A percentile compares a stretch with the other conserved stretches of the same genome.
Conservation (phyloP, 2,113 vertebrate genomes). For the Gyps fulvus region DNA sequence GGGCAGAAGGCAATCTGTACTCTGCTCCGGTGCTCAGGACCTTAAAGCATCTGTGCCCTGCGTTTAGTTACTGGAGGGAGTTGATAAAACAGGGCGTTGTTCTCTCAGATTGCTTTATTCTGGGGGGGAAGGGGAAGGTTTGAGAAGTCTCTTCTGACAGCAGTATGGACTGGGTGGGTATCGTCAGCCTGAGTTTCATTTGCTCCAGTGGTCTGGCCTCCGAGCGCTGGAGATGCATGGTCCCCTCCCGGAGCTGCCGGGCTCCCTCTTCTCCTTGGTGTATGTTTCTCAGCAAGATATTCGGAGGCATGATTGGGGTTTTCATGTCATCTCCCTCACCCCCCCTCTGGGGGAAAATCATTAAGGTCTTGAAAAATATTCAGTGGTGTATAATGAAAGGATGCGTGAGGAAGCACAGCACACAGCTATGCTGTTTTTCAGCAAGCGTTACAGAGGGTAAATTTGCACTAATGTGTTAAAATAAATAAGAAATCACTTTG, state of each 20-base stretch:
- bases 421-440: fast-evolving
- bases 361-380: background rate
- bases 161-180: background rate
- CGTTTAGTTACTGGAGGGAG: background rate
- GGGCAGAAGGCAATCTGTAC: fast-evolving
- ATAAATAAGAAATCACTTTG: background rate
- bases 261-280: background rate
- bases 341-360: background rate
- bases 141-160: background rate
- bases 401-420: background rate
- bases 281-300: background rate
- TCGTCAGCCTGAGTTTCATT: background rate
- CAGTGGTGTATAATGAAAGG: no score
- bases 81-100: background rate
- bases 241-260: background rate
- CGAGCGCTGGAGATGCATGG: fast-evolving
- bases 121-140: background rate
- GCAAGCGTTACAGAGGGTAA: background rate
- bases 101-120: background rate
- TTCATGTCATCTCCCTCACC: background rate
- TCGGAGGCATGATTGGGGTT: background rate
- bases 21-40: background rate
- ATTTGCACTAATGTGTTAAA: background rate
- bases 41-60: background rate
- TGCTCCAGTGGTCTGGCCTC: background rate